phyloP scores from a whole-genome alignment of 1,140 invertebrate species.

The Pogonus chalceus region DNA sequence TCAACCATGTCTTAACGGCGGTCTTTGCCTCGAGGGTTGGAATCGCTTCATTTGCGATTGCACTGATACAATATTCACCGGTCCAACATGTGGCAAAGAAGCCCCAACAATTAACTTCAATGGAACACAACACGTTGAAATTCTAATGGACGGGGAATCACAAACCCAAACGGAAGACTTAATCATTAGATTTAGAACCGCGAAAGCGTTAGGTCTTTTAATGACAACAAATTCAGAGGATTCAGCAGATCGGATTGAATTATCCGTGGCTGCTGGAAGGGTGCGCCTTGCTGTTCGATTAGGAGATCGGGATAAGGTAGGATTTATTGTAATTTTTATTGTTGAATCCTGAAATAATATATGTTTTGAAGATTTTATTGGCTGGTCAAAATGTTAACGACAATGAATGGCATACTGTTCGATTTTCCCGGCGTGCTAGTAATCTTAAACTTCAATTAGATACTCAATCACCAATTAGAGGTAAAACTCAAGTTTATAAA shows the following conservation, averaged over 20 bases:
- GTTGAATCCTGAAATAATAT: background rate
- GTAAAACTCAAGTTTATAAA: conserved; percentile 37
- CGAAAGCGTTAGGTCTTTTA: conserved; percentile 59
- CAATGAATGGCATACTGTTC: conserved; percentile 88
- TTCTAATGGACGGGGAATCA: conserved; percentile 61
- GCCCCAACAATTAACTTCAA: conserved; percentile 81
- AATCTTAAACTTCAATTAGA: conserved; percentile 79
- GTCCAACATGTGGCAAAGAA: conserved; percentile 86
- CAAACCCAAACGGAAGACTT: conserved; percentile 88
- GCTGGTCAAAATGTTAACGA: conserved; percentile 78
- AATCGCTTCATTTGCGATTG: conserved; percentile 95
- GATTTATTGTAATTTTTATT: background rate
- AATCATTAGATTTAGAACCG: conserved; percentile 77
- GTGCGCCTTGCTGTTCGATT: conserved; percentile 72
- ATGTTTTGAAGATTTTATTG: conserved; percentile 58
- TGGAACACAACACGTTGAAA: conserved; percentile 63
- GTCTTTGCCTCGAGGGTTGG: conserved; percentile 87
- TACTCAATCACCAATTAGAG: conserved; percentile 65
- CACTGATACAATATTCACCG: conserved; percentile 76
- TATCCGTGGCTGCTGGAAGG: conserved; percentile 70
- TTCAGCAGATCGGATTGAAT: conserved; percentile 68
- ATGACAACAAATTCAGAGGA: conserved; percentile 65
- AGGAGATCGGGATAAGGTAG: conserved; percentile 58
- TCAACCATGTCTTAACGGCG: conserved; percentile 83
- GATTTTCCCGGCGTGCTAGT: conserved; percentile 72